Percentiles rank a stretch among this genome's conserved stretches.
phyloP scores from a whole-genome alignment of 2,797 vertebrate genomes.

The Rhodeus uyekii region DNA sequence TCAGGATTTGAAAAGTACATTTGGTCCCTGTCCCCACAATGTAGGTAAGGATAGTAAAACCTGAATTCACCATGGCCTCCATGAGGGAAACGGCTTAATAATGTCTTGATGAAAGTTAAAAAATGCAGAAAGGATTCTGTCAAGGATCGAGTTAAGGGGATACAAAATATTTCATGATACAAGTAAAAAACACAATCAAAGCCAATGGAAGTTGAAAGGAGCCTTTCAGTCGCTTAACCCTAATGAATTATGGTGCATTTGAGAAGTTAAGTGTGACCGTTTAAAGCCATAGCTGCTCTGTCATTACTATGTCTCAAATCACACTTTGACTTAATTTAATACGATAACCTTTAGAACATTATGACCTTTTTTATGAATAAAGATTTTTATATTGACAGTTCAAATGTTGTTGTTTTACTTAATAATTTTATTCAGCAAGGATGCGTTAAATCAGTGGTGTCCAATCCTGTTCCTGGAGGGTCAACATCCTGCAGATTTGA shows the following conservation, averaged over 20 bases:
- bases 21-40: not conserved
- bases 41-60: not conserved
- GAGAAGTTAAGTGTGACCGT: constrained; percentile 14
- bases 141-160: not conserved
- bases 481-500: too few relatives aligned
- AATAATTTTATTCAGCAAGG: too few relatives aligned
- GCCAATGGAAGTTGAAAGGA: not conserved
- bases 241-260: not conserved
- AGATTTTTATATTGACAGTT: too few relatives aligned
- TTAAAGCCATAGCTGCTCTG: constrained; percentile 1
- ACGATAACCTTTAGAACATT: too few relatives aligned
- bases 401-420: too few relatives aligned
- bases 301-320: not conserved
- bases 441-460: too few relatives aligned
- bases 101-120: not conserved
- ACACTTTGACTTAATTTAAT: too few relatives aligned
- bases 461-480: too few relatives aligned
- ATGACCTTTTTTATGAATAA: too few relatives aligned
- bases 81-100: not conserved
- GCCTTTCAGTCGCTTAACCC: not conserved
- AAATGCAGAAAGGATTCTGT: not conserved
- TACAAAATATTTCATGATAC: not conserved
- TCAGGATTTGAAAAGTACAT: not conserved
- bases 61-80: not conserved
- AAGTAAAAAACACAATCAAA: not conserved